phyloP scores from a whole-genome alignment of 2,113 vertebrate genomes.

The Lipotes vexillifer region DNA sequence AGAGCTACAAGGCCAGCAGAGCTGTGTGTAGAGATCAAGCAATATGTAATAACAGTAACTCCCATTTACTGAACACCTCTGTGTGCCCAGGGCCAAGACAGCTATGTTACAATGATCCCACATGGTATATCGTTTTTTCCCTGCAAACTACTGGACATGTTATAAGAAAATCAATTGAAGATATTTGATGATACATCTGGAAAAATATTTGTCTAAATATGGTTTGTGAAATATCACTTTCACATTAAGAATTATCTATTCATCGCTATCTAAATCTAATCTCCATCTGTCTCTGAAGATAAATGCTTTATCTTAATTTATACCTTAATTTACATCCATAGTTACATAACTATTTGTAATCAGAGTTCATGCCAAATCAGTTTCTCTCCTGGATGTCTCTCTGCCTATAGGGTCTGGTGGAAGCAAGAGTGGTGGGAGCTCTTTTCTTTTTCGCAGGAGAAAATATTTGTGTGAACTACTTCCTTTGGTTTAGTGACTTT shows the following conservation, averaged over 20 bases:
- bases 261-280: neutral
- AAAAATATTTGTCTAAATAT: neutral
- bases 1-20: neutral
- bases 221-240: neutral
- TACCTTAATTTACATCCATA: neutral
- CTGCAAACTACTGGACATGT: neutral
- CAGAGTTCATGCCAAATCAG: too few species aligned
- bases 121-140: accelerated
- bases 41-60: neutral
- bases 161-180: neutral
- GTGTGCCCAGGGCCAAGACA: neutral
- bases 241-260: neutral
- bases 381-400: too few species aligned
- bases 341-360: neutral
- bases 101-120: too few species aligned
- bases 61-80: neutral
- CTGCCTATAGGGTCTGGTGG: too few species aligned
- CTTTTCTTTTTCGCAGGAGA: too few species aligned
- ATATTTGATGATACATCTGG: neutral
- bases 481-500: too few species aligned
- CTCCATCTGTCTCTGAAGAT: neutral
- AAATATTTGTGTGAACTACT: too few species aligned
- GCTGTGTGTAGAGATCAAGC: neutral
- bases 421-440: too few species aligned
- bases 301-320: neutral